These are phyloP conservation scores for Zygaena filipendulae DNA, from an alignment of 2,888 invertebrate species.

Conservation along the genomic window DNA sequence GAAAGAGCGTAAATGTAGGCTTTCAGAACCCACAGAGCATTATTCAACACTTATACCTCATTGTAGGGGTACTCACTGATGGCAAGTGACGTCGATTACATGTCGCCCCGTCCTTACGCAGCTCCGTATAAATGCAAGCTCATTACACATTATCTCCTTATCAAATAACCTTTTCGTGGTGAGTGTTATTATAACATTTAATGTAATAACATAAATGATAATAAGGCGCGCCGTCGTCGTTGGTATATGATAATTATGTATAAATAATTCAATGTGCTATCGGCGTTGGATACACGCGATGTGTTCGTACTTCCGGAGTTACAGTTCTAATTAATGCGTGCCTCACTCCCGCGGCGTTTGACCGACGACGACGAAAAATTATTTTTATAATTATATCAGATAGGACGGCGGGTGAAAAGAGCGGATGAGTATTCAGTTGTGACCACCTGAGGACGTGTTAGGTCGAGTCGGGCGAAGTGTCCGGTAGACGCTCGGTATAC, in stretches of 20 bases:
- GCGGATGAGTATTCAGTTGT: too few relatives aligned
- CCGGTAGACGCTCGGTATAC: too few relatives aligned
- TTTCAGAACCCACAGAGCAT: too few relatives aligned
- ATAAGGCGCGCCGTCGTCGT: conserved; percentile 45
- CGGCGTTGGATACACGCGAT: conserved; percentile 58
- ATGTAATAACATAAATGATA: conserved; percentile 63
- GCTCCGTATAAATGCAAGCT: conserved; percentile 43
- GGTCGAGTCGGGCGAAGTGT: too few relatives aligned
- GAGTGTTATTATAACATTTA: conserved; percentile 59
- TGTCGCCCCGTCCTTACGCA: too few relatives aligned
- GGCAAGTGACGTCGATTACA: too few relatives aligned
- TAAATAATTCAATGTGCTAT: conserved; percentile 66
- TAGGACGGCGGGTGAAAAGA: too few relatives aligned
- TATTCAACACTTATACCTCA: too few relatives aligned
- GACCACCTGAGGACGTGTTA: too few relatives aligned
- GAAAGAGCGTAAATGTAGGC: too few relatives aligned
- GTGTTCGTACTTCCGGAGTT: conserved; percentile 59
- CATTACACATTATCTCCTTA: conserved; percentile 54
- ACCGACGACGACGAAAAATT: conserved; percentile 44
- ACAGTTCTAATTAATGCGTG: conserved; percentile 46
- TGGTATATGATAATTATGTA: conserved; percentile 61
- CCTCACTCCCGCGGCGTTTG: conserved; percentile 37
- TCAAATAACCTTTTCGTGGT: conserved; percentile 55
- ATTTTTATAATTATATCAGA: too few relatives aligned
- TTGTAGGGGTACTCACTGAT: too few relatives aligned